Base-by-base conservation (phyloP, 1,140 invertebrate genomes). In the Pectinophora gossypiella region DNA sequence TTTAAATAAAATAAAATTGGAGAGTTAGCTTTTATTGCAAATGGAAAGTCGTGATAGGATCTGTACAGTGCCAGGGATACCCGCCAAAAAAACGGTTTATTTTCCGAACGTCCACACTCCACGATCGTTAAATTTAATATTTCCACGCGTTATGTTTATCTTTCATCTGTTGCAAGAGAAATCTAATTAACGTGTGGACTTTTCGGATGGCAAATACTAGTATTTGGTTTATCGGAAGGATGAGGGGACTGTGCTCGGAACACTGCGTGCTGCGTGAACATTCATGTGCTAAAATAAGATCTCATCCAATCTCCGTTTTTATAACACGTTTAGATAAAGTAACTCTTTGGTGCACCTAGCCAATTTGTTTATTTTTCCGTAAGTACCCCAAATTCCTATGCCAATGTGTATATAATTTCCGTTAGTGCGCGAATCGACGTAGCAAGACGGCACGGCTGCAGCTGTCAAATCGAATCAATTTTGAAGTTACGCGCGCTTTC, bases 251-350 rank as follows among this genome's bases (percentile, higher is more conserved):
- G 36, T 7, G n/a, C n/a, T 32, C n/a, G 27, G 27, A 9, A 32
- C n/a, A n/a, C 27, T 32, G 27, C 9, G 27, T 40, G 15, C 7
- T 40, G 16, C 36, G 15, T 40, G 36, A 15, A 40, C n/a, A n/a
- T 12, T 16, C n/a, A 40, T 10, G n/a, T 40, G 65, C 66, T 59
- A 64, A 27, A 72, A 72, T 64, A 74, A 73, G 71, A 73, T 72
- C 68, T 73, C 68, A n/a, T n/a, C n/a, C n/a, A n/a, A n/a, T n/a
- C n/a, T n/a, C n/a, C n/a, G n/a, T n/a, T n/a, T n/a, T n/a, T n/a
- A n/a, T n/a, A n/a, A n/a, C n/a, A n/a, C n/a, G n/a, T n/a, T n/a
- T n/a, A n/a, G n/a, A n/a, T n/a, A n/a, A n/a, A n/a, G n/a, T n/a
- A n/a, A n/a, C n/a, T n/a, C n/a, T n/a, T n/a, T n/a, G n/a, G n/a